A percentile compares a stretch with the other conserved stretches of the same genome.
phyloP scores from a whole-genome alignment of 1,140 invertebrate species.

The Thaumetopoea pityocampa region DNA sequence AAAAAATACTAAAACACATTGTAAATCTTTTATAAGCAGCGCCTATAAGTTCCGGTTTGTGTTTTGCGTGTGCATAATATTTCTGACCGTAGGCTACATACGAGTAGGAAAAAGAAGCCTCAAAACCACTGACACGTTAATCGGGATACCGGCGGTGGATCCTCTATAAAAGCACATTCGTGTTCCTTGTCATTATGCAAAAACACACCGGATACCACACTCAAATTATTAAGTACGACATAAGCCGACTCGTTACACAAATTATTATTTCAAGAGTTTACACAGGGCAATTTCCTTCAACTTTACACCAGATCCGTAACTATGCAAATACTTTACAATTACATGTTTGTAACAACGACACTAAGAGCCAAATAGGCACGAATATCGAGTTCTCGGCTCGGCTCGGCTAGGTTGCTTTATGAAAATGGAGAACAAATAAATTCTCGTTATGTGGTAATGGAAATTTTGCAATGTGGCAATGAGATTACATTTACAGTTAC shows the following conservation, averaged over 20 bases:
- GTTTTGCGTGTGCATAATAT: conserved; percentile 16
- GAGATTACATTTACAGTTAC: conserved; percentile 44
- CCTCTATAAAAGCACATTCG: conserved; percentile 18
- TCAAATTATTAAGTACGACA: conserved; percentile 33
- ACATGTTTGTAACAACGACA: conserved; percentile 28
- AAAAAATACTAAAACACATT: too few species aligned
- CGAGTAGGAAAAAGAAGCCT: conserved; percentile 21
- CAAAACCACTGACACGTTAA: neutral
- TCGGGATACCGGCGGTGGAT: conserved; percentile 10
- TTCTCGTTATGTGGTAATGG: conserved; percentile 47
- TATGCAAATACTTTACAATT: conserved; percentile 29
- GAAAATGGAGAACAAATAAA: conserved; percentile 57
- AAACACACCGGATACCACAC: conserved; percentile 35
- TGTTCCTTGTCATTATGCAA: conserved; percentile 35
- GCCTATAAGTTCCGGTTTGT: too few species aligned
- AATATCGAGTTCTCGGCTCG: conserved; percentile 35
- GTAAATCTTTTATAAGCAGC: too few species aligned
- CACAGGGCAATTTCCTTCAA: conserved; percentile 6
- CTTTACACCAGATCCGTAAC: conserved; percentile 1
- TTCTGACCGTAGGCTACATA: conserved; percentile 15
- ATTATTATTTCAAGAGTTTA: conserved; percentile 6
- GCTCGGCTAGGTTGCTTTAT: conserved; percentile 40
- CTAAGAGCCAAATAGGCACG: conserved; percentile 31
- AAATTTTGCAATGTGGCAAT: conserved; percentile 49
- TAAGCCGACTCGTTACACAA: conserved; percentile 32